Percentiles rank a stretch among this genome's conserved stretches.
Evolutionary conservation across 2,113 vertebrate genomes (phyloP).

Genomic region (Tricholaema leucomelas): DNA sequence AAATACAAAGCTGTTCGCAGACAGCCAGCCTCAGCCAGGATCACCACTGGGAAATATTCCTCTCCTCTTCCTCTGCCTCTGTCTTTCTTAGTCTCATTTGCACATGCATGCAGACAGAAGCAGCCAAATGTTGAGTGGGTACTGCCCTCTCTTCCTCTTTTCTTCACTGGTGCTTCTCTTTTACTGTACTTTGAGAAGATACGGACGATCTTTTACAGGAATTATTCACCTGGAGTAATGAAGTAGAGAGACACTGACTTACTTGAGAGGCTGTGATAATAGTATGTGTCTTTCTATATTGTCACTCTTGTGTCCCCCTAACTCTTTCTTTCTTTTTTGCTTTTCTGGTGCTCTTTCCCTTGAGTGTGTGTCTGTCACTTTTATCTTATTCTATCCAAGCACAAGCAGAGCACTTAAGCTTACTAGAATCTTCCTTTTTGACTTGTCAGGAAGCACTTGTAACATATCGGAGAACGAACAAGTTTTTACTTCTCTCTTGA

Average conservation of each 20-base stretch:
- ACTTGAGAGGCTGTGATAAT: not conserved
- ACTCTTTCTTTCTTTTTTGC: constrained; percentile 13
- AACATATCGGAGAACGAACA: not conserved
- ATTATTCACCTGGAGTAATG: not conserved
- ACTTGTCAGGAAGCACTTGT: constrained; percentile 21
- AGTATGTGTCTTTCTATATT: not conserved
- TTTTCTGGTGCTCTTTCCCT: constrained; percentile 42
- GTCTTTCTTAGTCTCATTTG: not conserved
- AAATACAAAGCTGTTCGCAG: not conserved
- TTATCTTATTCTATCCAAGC: constrained; percentile 27
- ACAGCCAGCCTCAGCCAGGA: not conserved
- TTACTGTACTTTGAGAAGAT: not conserved
- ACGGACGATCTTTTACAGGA: not conserved
- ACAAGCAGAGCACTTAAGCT: constrained; percentile 36
- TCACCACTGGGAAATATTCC: not conserved
- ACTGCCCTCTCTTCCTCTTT: not conserved
- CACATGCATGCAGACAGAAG: not conserved
- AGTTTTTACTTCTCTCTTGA: not conserved
- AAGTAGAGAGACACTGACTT: not conserved
- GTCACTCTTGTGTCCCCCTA: constrained; percentile 19
- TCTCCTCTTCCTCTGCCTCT: not conserved
- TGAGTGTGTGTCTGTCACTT: constrained; percentile 34
- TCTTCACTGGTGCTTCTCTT: not conserved
- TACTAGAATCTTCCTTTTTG: constrained; percentile 42
- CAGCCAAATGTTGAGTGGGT: not conserved